These are phyloP conservation scores for Urocyon cinereoargenteus DNA, from an alignment of 2,797 vertebrate genomes.

Conservation along the genomic window DNA sequence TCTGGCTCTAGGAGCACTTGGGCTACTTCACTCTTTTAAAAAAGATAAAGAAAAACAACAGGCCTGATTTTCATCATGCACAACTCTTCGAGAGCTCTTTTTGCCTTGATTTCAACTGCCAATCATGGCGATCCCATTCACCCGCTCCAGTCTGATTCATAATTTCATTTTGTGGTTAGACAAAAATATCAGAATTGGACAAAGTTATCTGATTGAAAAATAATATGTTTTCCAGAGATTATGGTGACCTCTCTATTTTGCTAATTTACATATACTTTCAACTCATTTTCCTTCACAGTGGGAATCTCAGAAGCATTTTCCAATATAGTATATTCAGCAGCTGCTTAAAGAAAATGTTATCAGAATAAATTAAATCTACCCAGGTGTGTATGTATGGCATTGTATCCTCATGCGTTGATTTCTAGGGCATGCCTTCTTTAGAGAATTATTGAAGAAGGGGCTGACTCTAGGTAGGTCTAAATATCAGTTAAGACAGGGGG, in stretches of 20 bases:
- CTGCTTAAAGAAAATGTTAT: constrained; percentile 74
- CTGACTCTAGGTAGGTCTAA: background rate
- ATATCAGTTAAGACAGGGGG: background rate
- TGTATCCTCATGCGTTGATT: background rate
- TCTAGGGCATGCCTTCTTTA: background rate
- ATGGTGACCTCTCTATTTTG: constrained; percentile 79
- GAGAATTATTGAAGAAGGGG: background rate
- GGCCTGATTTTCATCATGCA: constrained; percentile 73
- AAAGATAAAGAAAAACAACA: constrained; percentile 63
- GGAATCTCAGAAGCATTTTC: constrained; percentile 75
- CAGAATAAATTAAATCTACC: constrained; percentile 76
- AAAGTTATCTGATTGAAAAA: constrained; percentile 83
- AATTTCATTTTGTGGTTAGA: constrained; percentile 81
- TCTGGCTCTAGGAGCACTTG: constrained; percentile 62
- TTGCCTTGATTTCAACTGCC: constrained; percentile 72
- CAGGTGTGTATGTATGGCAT: constrained; percentile 47
- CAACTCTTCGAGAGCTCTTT: constrained; percentile 57
- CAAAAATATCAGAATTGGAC: constrained; percentile 81
- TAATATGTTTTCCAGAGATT: constrained; percentile 80
- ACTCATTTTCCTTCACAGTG: constrained; percentile 81
- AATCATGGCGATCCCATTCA: constrained; percentile 59
- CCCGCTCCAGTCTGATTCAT: constrained; percentile 67
- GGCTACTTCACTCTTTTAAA: constrained; percentile 55
- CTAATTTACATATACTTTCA: constrained; percentile 82
- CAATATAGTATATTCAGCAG: constrained; percentile 67